phyloP scores from a whole-genome alignment of 2,888 invertebrate genomes.

The Chaetogeoica ovagalla region DNA sequence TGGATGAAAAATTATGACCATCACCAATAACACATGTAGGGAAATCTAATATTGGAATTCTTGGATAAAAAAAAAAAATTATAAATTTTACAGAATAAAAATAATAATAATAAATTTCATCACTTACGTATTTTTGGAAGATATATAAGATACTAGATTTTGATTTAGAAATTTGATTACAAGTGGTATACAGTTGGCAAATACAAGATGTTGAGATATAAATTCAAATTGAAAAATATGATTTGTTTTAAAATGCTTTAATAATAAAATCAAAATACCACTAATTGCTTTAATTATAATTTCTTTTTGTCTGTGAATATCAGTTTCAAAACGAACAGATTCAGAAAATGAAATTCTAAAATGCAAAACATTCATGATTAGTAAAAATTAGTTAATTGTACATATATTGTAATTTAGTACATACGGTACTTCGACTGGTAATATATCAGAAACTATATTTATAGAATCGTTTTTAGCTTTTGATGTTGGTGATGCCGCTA shows the following conservation, averaged over 20 bases:
- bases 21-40: constrained; percentile 95
- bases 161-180: constrained; percentile 99
- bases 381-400: constrained; percentile 59
- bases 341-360: constrained; percentile 80
- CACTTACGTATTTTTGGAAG: constrained; percentile 76
- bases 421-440: constrained; percentile 94
- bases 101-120: background rate
- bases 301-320: constrained; percentile 97
- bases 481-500: constrained; percentile 99
- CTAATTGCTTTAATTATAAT: constrained; percentile 96
- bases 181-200: constrained; percentile 97
- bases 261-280: constrained; percentile 81
- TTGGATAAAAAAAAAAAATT: constrained; percentile 57
- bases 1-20: constrained; percentile 85
- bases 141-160: constrained; percentile 91
- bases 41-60: constrained; percentile 89
- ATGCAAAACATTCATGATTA: background rate
- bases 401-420: constrained; percentile 61
- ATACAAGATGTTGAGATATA: constrained; percentile 97
- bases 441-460: constrained; percentile 95
- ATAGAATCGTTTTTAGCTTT: constrained; percentile 97
- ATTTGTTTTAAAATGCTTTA: constrained; percentile 97
- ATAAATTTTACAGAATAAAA: too few relatives aligned
- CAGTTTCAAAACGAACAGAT: constrained; percentile 92
- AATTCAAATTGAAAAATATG: constrained; percentile 99